A percentile compares a stretch with the other conserved stretches of the same genome.
phyloP scores from a whole-genome alignment of 2,888 invertebrate species.

The Drosophila gaucha region DNA sequence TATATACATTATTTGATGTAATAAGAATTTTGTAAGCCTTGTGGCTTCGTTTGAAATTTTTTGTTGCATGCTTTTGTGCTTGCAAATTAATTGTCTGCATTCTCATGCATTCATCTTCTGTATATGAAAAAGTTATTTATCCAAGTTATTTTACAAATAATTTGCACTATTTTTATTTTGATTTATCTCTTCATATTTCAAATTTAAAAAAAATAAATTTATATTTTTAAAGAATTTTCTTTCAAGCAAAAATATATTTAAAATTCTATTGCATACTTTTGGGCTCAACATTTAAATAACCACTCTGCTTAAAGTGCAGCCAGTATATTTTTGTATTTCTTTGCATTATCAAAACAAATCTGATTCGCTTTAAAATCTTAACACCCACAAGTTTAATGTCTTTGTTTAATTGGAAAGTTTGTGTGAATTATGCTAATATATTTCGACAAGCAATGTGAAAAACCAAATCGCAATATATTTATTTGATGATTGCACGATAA shows the following conservation, averaged over 20 bases:
- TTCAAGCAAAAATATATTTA: background rate
- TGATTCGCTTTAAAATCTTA: slow-evolving; percentile 1
- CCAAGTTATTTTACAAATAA: background rate
- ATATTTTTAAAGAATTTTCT: too few relatives aligned
- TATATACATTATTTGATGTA: background rate
- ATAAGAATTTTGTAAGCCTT: background rate
- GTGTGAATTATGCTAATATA: slow-evolving; percentile 21
- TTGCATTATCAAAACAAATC: background rate
- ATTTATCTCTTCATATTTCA: too few relatives aligned
- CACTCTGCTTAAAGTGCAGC: background rate
- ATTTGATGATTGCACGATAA: slow-evolving; percentile 27
- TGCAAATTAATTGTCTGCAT: background rate
- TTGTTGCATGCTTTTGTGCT: background rate
- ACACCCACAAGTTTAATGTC: background rate
- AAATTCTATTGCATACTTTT: background rate
- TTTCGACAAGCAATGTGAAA: slow-evolving; percentile 22
- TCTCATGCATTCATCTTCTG: too few relatives aligned
- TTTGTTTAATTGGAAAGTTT: slow-evolving; percentile 6
- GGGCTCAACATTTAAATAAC: background rate
- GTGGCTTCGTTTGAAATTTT: background rate
- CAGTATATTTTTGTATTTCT: background rate
- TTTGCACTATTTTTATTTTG: background rate
- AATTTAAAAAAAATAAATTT: too few relatives aligned
- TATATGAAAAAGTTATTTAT: background rate
- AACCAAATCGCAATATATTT: slow-evolving; percentile 16